Conservation (phyloP, 2,888 invertebrate species). For the Tanypteryx hageni region DNA sequence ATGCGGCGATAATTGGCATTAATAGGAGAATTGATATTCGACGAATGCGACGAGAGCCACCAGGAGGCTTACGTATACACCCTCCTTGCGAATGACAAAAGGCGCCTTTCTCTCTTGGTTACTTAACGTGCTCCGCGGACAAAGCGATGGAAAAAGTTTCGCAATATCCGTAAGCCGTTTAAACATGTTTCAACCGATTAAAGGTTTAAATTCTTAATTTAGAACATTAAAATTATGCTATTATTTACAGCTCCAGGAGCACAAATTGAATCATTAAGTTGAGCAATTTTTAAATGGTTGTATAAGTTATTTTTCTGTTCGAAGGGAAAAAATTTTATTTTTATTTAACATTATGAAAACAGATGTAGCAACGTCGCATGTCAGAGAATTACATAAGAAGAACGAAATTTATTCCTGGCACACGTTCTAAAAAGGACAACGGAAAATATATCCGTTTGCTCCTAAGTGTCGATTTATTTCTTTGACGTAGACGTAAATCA, state of each 20-base stretch:
- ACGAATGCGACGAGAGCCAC: neutral
- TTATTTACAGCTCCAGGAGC: neutral
- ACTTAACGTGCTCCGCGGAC: neutral
- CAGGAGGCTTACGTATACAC: no score
- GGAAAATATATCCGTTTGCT: no score
- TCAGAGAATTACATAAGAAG: conserved; percentile 2
- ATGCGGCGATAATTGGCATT: neutral
- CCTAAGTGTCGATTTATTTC: conserved; percentile 17
- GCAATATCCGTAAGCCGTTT: neutral
- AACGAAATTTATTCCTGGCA: neutral
- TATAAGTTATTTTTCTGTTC: neutral
- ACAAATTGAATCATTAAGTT: neutral
- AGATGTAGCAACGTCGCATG: conserved; percentile 2
- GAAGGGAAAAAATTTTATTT: neutral
- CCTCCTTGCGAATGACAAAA: no score
- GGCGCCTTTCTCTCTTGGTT: no score
- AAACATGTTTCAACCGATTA: neutral
- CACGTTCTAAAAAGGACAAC: neutral
- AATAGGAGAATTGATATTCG: neutral
- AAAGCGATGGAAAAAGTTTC: neutral
- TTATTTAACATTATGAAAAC: neutral
- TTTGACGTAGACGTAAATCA: neutral
- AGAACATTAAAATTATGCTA: neutral
- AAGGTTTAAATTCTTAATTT: neutral
- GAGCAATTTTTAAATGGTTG: neutral